Base-by-base conservation (phyloP, 2,888 invertebrate species). In the Melolontha melolontha region DNA sequence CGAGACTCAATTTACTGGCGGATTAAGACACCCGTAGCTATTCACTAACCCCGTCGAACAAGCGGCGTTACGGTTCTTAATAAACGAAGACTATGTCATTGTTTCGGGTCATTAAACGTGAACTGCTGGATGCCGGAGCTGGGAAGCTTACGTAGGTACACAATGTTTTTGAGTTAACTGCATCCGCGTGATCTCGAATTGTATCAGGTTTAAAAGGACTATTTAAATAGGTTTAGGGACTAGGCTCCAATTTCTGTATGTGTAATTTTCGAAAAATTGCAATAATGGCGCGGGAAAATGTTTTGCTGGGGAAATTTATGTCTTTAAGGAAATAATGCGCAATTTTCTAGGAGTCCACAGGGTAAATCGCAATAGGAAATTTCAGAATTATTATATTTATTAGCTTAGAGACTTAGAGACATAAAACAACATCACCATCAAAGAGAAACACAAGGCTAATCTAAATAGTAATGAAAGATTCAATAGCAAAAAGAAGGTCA, bases 31-130 rank as follows among this genome's bases (percentile, higher is more conserved):
- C 82, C 82, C 81, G 79, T 77, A 81, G 81, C 80, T 80, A 82
- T 83, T 82, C 81, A 80, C 80, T 81, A 83, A 82, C 82, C 82
- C 80, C 80, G 81, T 81, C 80, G 82, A 83, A 82, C 82, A 82
- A 81, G 81, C 82, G 79, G 80, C 82, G 81, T 82, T 82, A 82
- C 82, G 82, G 83, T 82, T 83, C 83, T 83, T 83, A 83, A 83
- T 84, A 83, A 84, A 84, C 83, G 83, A 83, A 82, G 82, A 83
- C 82, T 82, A 81, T 81, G 80, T 82, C 82, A 82, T 84, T 83
- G 82, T 84, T 79, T 82, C 83, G 82, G 79, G 79, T 81, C 83
- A 83, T 84, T 84, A 82, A 84, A 82, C 81, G 77, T 78, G 75
- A 79, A 80, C 79, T 81, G 80, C 77, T 80, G 76, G 72, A 74